Conservation (phyloP, 2,888 invertebrate genomes). For the Drosophila quinaria region DNA sequence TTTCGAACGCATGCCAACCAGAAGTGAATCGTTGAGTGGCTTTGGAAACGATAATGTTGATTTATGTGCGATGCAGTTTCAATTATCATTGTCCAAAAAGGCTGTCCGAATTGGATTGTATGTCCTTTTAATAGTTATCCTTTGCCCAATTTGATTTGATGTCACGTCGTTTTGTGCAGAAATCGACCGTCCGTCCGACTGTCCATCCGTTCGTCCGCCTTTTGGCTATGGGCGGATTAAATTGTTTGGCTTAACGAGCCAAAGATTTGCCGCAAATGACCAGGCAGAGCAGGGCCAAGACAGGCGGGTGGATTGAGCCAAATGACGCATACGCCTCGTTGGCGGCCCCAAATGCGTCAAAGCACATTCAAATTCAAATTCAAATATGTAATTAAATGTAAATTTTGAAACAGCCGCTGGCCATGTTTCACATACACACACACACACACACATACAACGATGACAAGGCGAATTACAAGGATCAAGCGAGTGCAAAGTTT, state of each 20-base stretch:
- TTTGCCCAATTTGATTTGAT: slow-evolving; percentile 51
- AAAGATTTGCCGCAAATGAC: slow-evolving; percentile 68
- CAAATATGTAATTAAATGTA: slow-evolving; percentile 80
- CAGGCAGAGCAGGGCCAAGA: slow-evolving; percentile 8
- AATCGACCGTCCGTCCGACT: slow-evolving; percentile 16
- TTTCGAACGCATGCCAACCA: slow-evolving; percentile 42
- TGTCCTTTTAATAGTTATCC: slow-evolving; percentile 17
- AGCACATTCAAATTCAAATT: slow-evolving; percentile 61
- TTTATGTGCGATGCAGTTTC: slow-evolving; percentile 73
- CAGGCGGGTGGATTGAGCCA: slow-evolving; percentile 29
- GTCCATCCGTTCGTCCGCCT: not conserved
- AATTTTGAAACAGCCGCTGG: slow-evolving; percentile 66
- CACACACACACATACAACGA: slow-evolving; percentile 22
- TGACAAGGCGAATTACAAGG: slow-evolving; percentile 66
- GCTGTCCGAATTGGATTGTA: slow-evolving; percentile 7
- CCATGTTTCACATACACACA: slow-evolving; percentile 23
- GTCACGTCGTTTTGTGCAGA: slow-evolving; percentile 48
- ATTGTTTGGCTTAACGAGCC: slow-evolving; percentile 72
- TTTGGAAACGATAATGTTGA: slow-evolving; percentile 56
- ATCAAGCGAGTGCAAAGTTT: slow-evolving; percentile 77
- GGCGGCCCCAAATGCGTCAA: slow-evolving; percentile 45
- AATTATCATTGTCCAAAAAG: slow-evolving; percentile 56
- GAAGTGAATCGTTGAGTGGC: slow-evolving; percentile 36
- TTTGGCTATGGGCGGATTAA: slow-evolving; percentile 49
- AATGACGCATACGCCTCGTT: slow-evolving; percentile 67